Base-by-base conservation (phyloP, 2,113 vertebrate species). In the Alligator mississippiensis region DNA sequence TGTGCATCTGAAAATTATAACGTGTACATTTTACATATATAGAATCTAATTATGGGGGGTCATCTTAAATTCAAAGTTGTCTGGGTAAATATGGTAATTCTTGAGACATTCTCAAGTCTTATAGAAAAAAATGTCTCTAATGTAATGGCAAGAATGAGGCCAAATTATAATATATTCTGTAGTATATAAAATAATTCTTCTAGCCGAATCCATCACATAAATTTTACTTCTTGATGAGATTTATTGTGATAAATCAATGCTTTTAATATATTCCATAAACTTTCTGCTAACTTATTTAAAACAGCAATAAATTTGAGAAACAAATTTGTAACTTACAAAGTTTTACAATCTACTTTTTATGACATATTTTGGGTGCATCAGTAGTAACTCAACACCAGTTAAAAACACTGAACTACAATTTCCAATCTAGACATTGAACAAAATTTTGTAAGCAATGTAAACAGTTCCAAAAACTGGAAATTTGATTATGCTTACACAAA, bases 231-330 rank as follows among this genome's bases (percentile, higher is more conserved):
- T 97, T 97, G 95, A 98, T 93, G 91, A 97, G 92, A 96, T 90
- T 90, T 95, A 97, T 97, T 96, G 97, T 89, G 92, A 98, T 97
- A 97, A 98, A 97, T 98, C 97, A 96, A 93, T 96, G 95, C 95
- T 95, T 96, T 89, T 97, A 97, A 98, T 95, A 96, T 93, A 96
- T 95, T 98, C 97, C 97, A 98, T 97, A 98, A 97, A 97, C 97
- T 97, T 97, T 95, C 90, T 97, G 92, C 95, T 97, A 97, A 96
- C 96, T 74, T 97, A 90, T 96, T 97, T 97, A 97, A 94, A 94
- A 95, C 38, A 89, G 93, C 93, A 89, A 97, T 97, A 97, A 97
- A 97, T 97, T 24, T 77, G 27, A 25, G 96, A 96, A 89, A 90
- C 81, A 97, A 94, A 94, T 95, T 82, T 87, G 27, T 64, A 34